Conservation (phyloP, 2,797 vertebrate genomes). For the Liasis olivaceus region DNA sequence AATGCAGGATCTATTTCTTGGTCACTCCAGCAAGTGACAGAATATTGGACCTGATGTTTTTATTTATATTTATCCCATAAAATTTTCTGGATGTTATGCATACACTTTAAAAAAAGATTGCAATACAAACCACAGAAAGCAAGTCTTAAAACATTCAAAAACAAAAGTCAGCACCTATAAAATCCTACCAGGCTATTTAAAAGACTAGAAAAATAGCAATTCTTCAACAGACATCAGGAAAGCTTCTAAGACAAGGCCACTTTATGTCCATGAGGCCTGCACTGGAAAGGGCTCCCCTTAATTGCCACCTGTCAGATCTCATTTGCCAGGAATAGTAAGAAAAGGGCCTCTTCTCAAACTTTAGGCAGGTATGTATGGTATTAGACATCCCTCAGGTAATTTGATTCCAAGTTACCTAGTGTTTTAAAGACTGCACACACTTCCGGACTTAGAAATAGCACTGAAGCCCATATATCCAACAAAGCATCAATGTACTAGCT, state of each 20-base stretch:
- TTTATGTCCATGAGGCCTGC: not conserved
- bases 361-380: not conserved
- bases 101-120: not conserved
- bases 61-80: not conserved
- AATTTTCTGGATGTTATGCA: not conserved
- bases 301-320: not conserved
- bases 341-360: not conserved
- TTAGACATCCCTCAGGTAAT: not conserved
- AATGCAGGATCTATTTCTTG: not conserved
- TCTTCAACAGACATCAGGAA: not conserved
- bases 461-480: not conserved
- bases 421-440: not conserved
- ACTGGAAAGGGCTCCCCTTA: not conserved
- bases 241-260: not conserved
- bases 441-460: not conserved
- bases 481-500: not conserved
- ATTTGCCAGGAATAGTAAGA: not conserved
- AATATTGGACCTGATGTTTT: not conserved
- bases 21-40: not conserved
- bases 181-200: not conserved
- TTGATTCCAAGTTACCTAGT: not conserved
- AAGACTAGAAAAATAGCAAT: not conserved
- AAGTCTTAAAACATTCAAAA: not conserved
- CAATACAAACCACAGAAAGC: not conserved
- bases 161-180: not conserved